Evolutionary conservation across 2,888 invertebrate species (phyloP).

Genomic region (Melanchra persicariae): DNA sequence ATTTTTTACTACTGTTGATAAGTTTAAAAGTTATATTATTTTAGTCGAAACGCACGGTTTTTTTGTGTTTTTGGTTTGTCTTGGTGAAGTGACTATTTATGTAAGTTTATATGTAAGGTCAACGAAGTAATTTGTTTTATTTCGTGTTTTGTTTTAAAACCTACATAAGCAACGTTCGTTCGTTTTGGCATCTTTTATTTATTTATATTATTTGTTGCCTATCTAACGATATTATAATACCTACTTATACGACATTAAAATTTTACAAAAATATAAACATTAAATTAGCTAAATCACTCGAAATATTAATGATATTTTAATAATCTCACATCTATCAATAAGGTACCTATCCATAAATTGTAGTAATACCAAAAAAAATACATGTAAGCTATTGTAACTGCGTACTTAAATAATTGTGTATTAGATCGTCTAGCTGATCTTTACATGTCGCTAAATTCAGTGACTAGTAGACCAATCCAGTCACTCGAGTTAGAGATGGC

Average conservation of each 20-base stretch:
- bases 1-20: neutral
- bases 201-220: neutral
- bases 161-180: too few relatives aligned
- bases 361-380: slow-evolving; percentile 45
- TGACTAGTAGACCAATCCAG: neutral
- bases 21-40: too few relatives aligned
- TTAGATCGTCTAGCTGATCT: slow-evolving; percentile 11
- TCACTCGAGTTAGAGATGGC: neutral
- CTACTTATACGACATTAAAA: neutral
- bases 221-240: neutral
- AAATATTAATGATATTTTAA: slow-evolving; percentile 54
- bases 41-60: neutral
- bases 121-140: neutral
- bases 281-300: slow-evolving; percentile 26
- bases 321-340: slow-evolving; percentile 58
- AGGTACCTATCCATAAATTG: slow-evolving; percentile 37
- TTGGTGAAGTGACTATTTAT: slow-evolving; percentile 13
- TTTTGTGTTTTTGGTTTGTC: neutral
- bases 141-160: neutral
- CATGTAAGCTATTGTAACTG: slow-evolving; percentile 33
- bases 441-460: slow-evolving; percentile 33
- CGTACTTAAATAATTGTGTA: slow-evolving; percentile 60
- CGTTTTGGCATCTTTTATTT: neutral
- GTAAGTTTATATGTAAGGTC: slow-evolving; percentile 14
- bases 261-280: neutral